Evolutionary conservation across 2,888 invertebrate species (phyloP).

Genomic region (Sialis lutaria): DNA sequence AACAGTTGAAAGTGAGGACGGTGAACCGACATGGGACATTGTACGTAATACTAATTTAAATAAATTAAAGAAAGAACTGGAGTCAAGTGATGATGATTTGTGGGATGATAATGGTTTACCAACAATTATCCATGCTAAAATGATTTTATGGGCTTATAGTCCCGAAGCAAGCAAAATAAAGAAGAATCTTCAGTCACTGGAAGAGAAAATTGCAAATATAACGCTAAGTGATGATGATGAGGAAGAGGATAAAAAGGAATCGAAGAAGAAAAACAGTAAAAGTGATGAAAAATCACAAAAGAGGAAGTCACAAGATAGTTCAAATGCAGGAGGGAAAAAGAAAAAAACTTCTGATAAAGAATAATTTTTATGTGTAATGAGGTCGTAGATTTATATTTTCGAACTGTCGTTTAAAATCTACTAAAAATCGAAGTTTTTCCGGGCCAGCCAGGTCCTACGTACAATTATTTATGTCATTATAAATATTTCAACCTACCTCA

Average conservation of each 20-base stretch:
- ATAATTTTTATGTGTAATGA: too few species aligned
- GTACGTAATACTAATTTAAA: slow-evolving; percentile 46
- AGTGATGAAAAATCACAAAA: slow-evolving; percentile 12
- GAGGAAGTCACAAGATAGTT: slow-evolving; percentile 14
- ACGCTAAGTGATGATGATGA: slow-evolving; percentile 15
- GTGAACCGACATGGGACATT: slow-evolving; percentile 54
- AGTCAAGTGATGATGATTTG: slow-evolving; percentile 41
- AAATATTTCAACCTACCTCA: too few species aligned
- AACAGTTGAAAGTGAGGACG: slow-evolving; percentile 36
- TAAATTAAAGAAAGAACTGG: slow-evolving; percentile 33
- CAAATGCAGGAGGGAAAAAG: too few species aligned
- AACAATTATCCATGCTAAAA: slow-evolving; percentile 43
- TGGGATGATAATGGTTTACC: slow-evolving; percentile 49
- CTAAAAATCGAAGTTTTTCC: too few species aligned
- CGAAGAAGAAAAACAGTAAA: slow-evolving; percentile 9
- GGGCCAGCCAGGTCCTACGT: too few species aligned
- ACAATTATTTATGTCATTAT: too few species aligned
- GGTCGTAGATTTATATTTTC: too few species aligned
- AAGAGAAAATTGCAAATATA: slow-evolving; percentile 24
- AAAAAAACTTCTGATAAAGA: too few species aligned
- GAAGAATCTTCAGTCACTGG: slow-evolving; percentile 29
- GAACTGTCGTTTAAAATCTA: too few species aligned
- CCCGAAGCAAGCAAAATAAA: slow-evolving; percentile 52
- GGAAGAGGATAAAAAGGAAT: slow-evolving; percentile 4
- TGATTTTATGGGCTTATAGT: slow-evolving; percentile 62